Evolutionary conservation across 2,888 invertebrate genomes (phyloP), one percentile per base, ranked within the genome.

Genomic region (Drosophila neutralis): DNA sequence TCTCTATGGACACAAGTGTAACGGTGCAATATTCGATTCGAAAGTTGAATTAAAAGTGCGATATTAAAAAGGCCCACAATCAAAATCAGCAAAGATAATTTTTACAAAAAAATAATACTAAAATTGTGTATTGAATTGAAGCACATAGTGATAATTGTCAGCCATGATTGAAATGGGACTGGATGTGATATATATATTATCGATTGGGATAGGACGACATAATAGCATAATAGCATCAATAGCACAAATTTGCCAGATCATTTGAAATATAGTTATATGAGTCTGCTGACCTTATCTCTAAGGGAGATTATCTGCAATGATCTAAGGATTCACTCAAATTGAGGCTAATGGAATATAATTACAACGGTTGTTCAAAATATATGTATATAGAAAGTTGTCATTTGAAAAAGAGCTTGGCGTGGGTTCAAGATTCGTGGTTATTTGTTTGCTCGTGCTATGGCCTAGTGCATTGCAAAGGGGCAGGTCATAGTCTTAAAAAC

Each of bases 1-100:
- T 57, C 24, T 61, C 67, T 67, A 67, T 35, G 38, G 56, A 67
- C 57, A 65, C 63, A 68, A 51, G 38, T 58, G 48, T 57, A 62
- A 53, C 48, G 45, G 69, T 71, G 69, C 62, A 57, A 53, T 49
- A 64, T 42, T 69, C 29, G 56, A 56, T 33, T 71, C 33, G 24
- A 61, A 60, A 57, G 33, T 57, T 52, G 15, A 54, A 42, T 36
- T 21, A 73, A 61, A 36, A 35, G 52, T 67, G 63, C 53, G 27
- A 35, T 64, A 60, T 42, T 53, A 40, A 53, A 64, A 62, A 61
- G 49, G 21, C 42, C 38, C 54, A 57, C n/a, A 73, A 35, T 54
- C 33, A 53, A 62, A 61, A 73, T 60, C 60, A 61, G 53, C 52
- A 67, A 75, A 42, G 27, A 29, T 49, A 54, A 67, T 56, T 24